Base-by-base conservation (phyloP, 2,113 vertebrate genomes). In the Oreotrochilus melanogaster region DNA sequence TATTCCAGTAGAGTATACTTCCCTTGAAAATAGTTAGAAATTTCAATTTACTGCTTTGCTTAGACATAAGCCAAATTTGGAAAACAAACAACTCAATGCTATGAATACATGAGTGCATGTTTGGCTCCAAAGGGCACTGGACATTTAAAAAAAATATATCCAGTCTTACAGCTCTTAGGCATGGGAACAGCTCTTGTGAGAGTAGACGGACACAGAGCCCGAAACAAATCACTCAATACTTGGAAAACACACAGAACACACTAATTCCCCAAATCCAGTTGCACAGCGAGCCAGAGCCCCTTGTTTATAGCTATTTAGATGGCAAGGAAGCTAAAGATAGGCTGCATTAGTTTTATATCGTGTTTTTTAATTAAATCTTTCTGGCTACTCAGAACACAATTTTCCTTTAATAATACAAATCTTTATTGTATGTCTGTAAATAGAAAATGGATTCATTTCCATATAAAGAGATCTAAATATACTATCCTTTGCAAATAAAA, bases 321-420 rank as follows among this genome's bases (percentile, higher is more conserved):
- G 2, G 8, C 58, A 80, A 79, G 19, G 23, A 73, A 78, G 43
- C 72, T 86, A 75, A 80, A 92, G 79, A 71, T 14, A 30, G 43
- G 31, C 43, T 84, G 83, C 4, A 6, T 93, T 91, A 81, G 91
- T 95, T 95, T 95, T 95, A 35, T 89, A 84, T 60, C 7, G 0
- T 72, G 43, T 30, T 69, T 88, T 95, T 95, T 87, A 96, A 96
- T 95, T 89, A 93, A 89, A 81, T 93, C 61, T 95, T 89, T 89
- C 91, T 84, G 72, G 69, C 61, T 81, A 83, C 39, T 79, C 86
- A 67, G 89, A 93, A 93, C n/a, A 21, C 76, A 95, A 75, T 91
- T 93, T 91, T 95, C 43, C 80, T 27, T 75, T 91, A 45, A 33
- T 70, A 83, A 73, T 39, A 86, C 9, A 37, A 88, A 48, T 56